Evolutionary conservation across 2,888 invertebrate species (phyloP), one percentile per base, ranked within the genome.

Genomic region (Drosophila gaucha): DNA sequence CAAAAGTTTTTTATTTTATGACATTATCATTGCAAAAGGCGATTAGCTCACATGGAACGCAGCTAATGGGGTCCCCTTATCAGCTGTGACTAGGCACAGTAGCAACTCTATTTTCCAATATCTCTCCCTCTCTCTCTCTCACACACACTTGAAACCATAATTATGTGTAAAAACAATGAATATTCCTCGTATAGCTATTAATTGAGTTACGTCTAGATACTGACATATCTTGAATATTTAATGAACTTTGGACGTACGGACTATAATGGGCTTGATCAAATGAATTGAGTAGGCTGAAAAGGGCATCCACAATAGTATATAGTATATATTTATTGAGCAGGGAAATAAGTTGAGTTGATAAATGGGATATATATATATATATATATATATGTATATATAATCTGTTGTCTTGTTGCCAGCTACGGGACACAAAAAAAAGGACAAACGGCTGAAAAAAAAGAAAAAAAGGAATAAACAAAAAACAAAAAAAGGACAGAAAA

Each of bases 11-110:
- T 50, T 57, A 30, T 46, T 67, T 65, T 74, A 62, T 54, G 63
- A 12, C 65, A 78, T 65, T 83, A 83, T 84, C 75, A 67, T 62
- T 24, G 41, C 6, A 49, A 67, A 62, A 55, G 35, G 35, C 59
- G 70, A 80, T 77, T 78, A 80, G 67, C 54, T 50, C 41, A 38
- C 74, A 65, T 62, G 78, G 67, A 58, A 58, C 59, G 43, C 55
- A 18, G 6, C 47, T 43, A 50, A 50, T 50, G 51, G 51, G 26
- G 18, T 47, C 31, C 26, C 56, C 59, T 78, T 84, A 78, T 78
- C 85, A 70, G 33, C 39, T 36, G 24, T 47, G 16, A 46, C 16
- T 41, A 44, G n/a, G 26, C 36, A 30, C 28, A 57, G 35, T 47
- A 28, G 46, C 39, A 38, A 57, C 46, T 41, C n/a, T 22, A 33